phyloP scores from a whole-genome alignment of 2,113 vertebrate genomes.

The Microcebus griseorufus region DNA sequence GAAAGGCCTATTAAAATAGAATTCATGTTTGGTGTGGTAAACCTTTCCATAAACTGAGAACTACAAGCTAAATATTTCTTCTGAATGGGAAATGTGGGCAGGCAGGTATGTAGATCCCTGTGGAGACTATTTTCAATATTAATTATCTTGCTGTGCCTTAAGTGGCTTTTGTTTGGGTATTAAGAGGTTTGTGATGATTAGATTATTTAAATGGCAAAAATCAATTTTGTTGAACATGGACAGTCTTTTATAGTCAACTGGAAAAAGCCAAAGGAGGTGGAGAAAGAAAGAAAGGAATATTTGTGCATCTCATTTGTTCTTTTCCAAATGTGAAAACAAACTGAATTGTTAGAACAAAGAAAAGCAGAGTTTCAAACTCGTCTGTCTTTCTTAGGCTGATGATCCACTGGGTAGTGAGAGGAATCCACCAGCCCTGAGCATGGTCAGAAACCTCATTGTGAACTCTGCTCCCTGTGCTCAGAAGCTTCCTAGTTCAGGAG shows the following conservation, averaged over 20 bases:
- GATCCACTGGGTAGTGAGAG: neutral
- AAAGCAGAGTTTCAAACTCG: neutral
- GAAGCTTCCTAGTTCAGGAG: neutral
- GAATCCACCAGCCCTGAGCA: neutral
- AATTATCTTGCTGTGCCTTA: slow-evolving; percentile 84
- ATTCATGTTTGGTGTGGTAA: slow-evolving; percentile 17
- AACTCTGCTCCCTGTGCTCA: neutral
- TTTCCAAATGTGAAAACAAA: slow-evolving; percentile 41
- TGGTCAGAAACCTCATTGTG: neutral
- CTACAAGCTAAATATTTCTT: slow-evolving; percentile 65
- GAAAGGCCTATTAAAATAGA: slow-evolving; percentile 46
- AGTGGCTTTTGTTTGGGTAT: slow-evolving; percentile 80
- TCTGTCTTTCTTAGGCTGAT: neutral
- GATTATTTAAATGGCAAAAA: slow-evolving; percentile 84
- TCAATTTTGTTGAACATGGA: slow-evolving; percentile 80
- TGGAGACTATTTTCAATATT: slow-evolving; percentile 83
- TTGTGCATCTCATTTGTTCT: slow-evolving; percentile 9
- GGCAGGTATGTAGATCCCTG: slow-evolving; percentile 77
- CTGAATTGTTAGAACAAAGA: neutral
- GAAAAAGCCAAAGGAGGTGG: slow-evolving; percentile 63
- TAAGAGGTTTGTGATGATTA: slow-evolving; percentile 85
- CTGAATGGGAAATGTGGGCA: slow-evolving; percentile 39
- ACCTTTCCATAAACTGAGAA: slow-evolving; percentile 61
- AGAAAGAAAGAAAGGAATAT: slow-evolving; percentile 39
- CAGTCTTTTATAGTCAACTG: slow-evolving; percentile 71